Conservation (phyloP, 2,113 vertebrate species). For the Alces alces region DNA sequence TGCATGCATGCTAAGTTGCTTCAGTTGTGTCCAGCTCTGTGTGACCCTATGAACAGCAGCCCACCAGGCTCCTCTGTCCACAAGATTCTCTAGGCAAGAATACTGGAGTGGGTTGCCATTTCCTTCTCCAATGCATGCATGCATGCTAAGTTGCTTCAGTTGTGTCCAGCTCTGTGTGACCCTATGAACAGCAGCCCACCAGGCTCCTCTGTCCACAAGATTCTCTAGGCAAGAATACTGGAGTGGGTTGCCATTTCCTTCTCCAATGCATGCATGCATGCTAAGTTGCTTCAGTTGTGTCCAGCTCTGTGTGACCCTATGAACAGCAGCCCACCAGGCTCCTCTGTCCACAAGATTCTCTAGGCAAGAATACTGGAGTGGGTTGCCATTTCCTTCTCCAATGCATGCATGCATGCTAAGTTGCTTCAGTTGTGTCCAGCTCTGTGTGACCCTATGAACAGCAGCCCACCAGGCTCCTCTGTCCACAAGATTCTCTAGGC, state of each 20-base stretch:
- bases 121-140: too few relatives aligned
- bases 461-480: background rate
- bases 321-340: background rate
- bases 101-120: too few relatives aligned
- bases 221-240: background rate
- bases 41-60: accelerated
- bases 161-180: background rate
- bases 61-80: background rate
- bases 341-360: background rate
- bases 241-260: background rate
- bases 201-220: background rate
- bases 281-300: background rate
- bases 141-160: too few relatives aligned
- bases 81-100: too few relatives aligned
- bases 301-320: too few relatives aligned
- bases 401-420: too few relatives aligned
- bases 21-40: background rate
- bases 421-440: too few relatives aligned
- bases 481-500: background rate
- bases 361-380: too few relatives aligned
- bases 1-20: background rate
- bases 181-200: background rate
- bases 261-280: too few relatives aligned
- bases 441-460: background rate
- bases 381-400: too few relatives aligned